Percentiles rank a stretch among this genome's conserved stretches.
Evolutionary conservation across 2,888 invertebrate species (phyloP).

Genomic region (Volucella inflata): DNA sequence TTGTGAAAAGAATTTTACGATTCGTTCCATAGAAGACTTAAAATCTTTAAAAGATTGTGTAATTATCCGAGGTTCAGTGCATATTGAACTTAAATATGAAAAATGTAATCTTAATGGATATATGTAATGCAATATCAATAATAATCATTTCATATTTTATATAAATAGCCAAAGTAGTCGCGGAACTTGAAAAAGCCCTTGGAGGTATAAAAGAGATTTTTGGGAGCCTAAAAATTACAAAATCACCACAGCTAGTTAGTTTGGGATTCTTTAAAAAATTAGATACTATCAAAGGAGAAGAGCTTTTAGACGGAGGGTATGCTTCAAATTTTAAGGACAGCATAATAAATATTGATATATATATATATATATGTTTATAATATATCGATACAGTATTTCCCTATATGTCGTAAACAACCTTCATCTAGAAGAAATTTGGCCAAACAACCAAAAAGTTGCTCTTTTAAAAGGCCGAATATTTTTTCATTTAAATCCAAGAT

Average conservation of each 20-base stretch:
- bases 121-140: not conserved
- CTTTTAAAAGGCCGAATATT: conserved; percentile 86
- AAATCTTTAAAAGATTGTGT: conserved; percentile 87
- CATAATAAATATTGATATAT: not conserved
- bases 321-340: conserved; percentile 4
- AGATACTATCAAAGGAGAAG: conserved; percentile 86
- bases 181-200: conserved; percentile 86
- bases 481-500: conserved; percentile 89
- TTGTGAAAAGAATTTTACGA: conserved; percentile 78
- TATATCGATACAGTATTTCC: conserved; percentile 82
- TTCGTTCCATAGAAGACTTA: conserved; percentile 77
- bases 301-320: conserved; percentile 79
- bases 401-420: conserved; percentile 88
- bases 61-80: conserved; percentile 88
- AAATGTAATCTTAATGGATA: conserved; percentile 73
- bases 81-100: conserved; percentile 84
- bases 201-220: conserved; percentile 87
- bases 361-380: not conserved
- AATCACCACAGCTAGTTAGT: conserved; percentile 86
- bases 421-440: conserved; percentile 87
- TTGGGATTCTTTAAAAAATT: conserved; percentile 88
- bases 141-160: conserved; percentile 48
- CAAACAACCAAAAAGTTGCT: conserved; percentile 83
- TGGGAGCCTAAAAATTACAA: conserved; percentile 87
- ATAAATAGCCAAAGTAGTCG: conserved; percentile 78